Base-by-base conservation (phyloP, 35 echinoderm and acorn worm genomes). In the Apostichopus californicus region DNA sequence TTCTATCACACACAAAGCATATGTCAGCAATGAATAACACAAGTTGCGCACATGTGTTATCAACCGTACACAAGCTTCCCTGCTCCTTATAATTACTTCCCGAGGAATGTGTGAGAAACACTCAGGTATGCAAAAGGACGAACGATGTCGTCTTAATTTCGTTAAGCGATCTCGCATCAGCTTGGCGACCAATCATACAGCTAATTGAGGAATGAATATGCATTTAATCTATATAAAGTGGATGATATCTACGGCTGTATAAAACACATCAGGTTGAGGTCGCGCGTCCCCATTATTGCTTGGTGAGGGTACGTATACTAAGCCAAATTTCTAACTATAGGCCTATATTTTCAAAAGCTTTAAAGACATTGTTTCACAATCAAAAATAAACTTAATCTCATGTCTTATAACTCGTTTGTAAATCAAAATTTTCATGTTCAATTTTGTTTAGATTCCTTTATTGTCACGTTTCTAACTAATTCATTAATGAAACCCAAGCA, bases 151-250 rank as follows among this genome's bases (percentile, higher is more conserved):
- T 85, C 81, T 85, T 85, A 85, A 85, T 85, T 85, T 85, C 81
- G 81, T 85, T 85, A 85, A 85, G 57, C 81, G 81, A 85, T 85
- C 81, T 85, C 81, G 81, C 81, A 85, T 85, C 81, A 85, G 81
- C 81, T 85, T 58, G 81, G 81, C 81, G 81, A 85, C 81, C 81
- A 85, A 85, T 85, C 81, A 85, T 85, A 85, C 20, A 59, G 81
- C 81, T 85, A 85, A 85, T 85, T 85, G 81, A 56, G 9, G 55
- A 59, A 85, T 85, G 81, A 85, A 85, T 85, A 85, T 85, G 81
- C 81, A 85, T 85, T 85, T 85, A 85, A 85, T 85, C 81, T 85
- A 85, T 85, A 58, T 85, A 56, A 56, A 85, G 81, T 85, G 21
- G 55, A 85, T 85, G 55, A 57, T 85, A 56, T 58, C 54, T 83